Evolutionary conservation across 2,113 vertebrate species (phyloP).

Genomic region (Oryzias curvinotus): DNA sequence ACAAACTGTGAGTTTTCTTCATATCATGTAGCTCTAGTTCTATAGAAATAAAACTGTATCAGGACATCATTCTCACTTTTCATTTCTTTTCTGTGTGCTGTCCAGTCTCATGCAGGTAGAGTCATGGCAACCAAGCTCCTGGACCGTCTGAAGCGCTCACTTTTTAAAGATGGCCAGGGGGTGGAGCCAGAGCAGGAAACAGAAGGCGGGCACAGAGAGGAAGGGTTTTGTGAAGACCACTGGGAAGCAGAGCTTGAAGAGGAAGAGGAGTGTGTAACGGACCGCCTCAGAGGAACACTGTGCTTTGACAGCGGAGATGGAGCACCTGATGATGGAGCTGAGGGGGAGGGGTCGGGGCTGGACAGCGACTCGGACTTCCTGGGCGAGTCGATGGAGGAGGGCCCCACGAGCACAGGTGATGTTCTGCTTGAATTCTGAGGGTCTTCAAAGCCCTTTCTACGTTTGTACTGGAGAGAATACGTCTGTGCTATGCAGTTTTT

Average conservation of each 20-base stretch:
- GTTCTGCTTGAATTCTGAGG: fast-evolving
- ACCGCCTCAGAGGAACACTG: slow-evolving; percentile 87
- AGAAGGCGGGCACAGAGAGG: slow-evolving; percentile 18
- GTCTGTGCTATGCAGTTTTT: no score
- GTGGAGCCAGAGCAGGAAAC: slow-evolving; percentile 36
- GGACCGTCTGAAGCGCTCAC: slow-evolving; percentile 74
- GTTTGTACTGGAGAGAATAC: no score
- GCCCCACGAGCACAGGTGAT: slow-evolving; percentile 74
- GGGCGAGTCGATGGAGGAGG: slow-evolving; percentile 78
- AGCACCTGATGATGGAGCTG: slow-evolving; percentile 34
- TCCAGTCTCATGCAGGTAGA: slow-evolving; percentile 15
- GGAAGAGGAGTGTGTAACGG: slow-evolving; percentile 87
- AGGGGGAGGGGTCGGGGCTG: slow-evolving; percentile 59
- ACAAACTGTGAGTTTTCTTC: no score
- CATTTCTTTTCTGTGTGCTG: neutral
- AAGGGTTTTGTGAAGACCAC: slow-evolving; percentile 70
- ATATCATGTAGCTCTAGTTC: no score
- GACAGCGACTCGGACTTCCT: slow-evolving; percentile 83
- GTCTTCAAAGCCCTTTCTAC: no score
- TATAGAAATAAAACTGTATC: no score
- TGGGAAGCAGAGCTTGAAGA: slow-evolving; percentile 91
- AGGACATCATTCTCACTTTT: no score
- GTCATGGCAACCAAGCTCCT: slow-evolving; percentile 79
- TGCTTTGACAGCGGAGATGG: slow-evolving; percentile 77
- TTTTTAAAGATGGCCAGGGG: slow-evolving; percentile 74